Evolutionary conservation across 1,140 invertebrate species (phyloP).

Genomic region (Subanguina moxae): DNA sequence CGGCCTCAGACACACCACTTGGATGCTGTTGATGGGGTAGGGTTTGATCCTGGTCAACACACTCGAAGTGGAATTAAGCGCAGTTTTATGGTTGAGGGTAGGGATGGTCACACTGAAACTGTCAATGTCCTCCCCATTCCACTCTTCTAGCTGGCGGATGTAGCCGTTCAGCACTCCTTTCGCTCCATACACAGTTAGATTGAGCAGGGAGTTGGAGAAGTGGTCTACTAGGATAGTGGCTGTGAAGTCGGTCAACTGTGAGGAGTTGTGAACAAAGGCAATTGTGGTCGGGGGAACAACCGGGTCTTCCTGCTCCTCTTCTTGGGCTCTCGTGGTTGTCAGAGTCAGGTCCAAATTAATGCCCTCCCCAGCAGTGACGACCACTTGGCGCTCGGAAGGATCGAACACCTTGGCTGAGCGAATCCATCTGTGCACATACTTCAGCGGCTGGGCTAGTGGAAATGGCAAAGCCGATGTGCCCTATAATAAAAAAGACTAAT

Average conservation of each 20-base stretch:
- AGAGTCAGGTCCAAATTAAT: constrained; percentile 37
- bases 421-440: constrained; percentile 32
- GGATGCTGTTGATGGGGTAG: constrained; percentile 14
- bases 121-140: constrained; percentile 21
- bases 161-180: constrained; percentile 34
- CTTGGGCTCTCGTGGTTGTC: constrained; percentile 4
- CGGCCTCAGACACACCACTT: constrained; percentile 24
- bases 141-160: constrained; percentile 20
- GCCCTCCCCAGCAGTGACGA: constrained; percentile 36
- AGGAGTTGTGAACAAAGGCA: constrained; percentile 46
- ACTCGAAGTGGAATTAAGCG: not conserved
- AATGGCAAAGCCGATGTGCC: constrained; percentile 30
- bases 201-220: constrained; percentile 45
- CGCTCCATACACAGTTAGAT: constrained; percentile 42
- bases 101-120: constrained; percentile 27
- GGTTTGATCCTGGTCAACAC: constrained; percentile 16
- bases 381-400: constrained; percentile 32
- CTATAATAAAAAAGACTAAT: constrained; percentile 7
- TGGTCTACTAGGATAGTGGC: constrained; percentile 38
- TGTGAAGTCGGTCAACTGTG: constrained; percentile 31
- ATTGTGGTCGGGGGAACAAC: not conserved
- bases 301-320: not conserved
- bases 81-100: not conserved
- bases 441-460: constrained; percentile 30
- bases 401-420: constrained; percentile 35